Conservation (phyloP, 92 coral and sea anemone species). For the Montipora capitata region DNA sequence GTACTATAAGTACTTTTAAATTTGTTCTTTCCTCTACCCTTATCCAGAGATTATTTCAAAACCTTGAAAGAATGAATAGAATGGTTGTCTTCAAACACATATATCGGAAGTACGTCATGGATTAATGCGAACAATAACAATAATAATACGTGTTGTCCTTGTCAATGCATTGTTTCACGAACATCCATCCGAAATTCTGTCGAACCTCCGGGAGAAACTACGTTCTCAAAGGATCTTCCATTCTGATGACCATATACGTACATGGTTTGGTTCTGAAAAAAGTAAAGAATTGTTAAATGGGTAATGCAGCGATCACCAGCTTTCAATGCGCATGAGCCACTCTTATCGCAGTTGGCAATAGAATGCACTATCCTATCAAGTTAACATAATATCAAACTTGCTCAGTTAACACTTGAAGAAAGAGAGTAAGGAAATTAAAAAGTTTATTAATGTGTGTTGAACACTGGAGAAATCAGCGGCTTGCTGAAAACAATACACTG, state of each 20-base stretch:
- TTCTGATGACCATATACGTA: slow-evolving; percentile 33
- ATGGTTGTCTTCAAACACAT: too few species aligned
- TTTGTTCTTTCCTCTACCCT: too few species aligned
- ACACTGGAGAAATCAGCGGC: too few species aligned
- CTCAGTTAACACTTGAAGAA: too few species aligned
- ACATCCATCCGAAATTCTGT: neutral
- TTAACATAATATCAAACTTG: too few species aligned
- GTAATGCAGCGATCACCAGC: neutral
- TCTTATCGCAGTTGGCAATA: neutral
- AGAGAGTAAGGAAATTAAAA: too few species aligned
- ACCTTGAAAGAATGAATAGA: too few species aligned
- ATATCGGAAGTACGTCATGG: neutral
- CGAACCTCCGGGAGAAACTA: slow-evolving; percentile 28
- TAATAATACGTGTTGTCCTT: neutral
- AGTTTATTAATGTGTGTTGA: too few species aligned
- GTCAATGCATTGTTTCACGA: neutral
- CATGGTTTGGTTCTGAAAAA: slow-evolving; percentile 48
- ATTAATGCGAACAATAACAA: neutral
- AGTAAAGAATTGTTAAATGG: neutral
- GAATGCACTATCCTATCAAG: too few species aligned
- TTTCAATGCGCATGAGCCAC: neutral
- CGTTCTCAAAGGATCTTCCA: slow-evolving; percentile 31
- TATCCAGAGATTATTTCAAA: too few species aligned
- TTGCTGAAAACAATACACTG: too few species aligned
- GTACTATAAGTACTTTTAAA: too few species aligned